Percentiles rank a stretch among this genome's conserved stretches.
phyloP scores from a whole-genome alignment of 2,888 invertebrate species.

The Dryobota labecula region DNA sequence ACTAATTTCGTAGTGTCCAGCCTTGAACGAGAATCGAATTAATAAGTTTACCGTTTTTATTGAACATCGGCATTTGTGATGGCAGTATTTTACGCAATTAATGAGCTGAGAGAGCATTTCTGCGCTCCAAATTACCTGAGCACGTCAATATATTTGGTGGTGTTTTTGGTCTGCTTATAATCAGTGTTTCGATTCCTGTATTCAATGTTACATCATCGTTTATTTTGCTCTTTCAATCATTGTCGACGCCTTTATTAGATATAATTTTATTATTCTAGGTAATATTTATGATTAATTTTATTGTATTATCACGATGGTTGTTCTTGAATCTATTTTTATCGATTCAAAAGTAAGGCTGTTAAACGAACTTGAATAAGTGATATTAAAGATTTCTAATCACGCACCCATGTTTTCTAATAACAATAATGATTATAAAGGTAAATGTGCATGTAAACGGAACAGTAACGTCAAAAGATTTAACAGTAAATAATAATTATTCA shows the following conservation, averaged over 20 bases:
- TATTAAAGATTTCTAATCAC: slow-evolving; percentile 54
- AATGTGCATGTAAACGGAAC: slow-evolving; percentile 27
- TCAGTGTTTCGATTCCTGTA: slow-evolving; percentile 7
- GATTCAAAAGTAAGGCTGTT: slow-evolving; percentile 42
- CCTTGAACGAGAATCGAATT: slow-evolving; percentile 33
- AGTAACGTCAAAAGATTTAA: slow-evolving; percentile 15
- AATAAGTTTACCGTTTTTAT: slow-evolving; percentile 38
- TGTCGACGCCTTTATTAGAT: background rate
- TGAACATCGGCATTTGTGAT: slow-evolving; percentile 10
- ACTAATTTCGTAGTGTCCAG: slow-evolving; percentile 25
- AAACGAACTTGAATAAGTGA: slow-evolving; percentile 46
- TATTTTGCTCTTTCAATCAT: slow-evolving; percentile 20
- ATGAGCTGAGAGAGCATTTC: slow-evolving; percentile 1
- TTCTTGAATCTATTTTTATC: slow-evolving; percentile 33
- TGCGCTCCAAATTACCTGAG: slow-evolving; percentile 23
- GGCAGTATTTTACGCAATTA: slow-evolving; percentile 28
- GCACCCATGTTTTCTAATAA: slow-evolving; percentile 43
- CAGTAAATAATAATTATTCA: slow-evolving; percentile 24
- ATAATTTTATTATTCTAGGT: slow-evolving; percentile 12
- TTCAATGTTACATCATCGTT: slow-evolving; percentile 7
- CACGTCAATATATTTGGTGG: slow-evolving; percentile 19
- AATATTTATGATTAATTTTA: slow-evolving; percentile 22
- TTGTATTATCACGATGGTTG: slow-evolving; percentile 24
- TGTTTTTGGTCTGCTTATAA: background rate
- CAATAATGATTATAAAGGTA: slow-evolving; percentile 28